These are phyloP conservation scores for Chamaetylas fuelleborni DNA, from an alignment of 2,113 vertebrate genomes.

Conservation along the genomic window DNA sequence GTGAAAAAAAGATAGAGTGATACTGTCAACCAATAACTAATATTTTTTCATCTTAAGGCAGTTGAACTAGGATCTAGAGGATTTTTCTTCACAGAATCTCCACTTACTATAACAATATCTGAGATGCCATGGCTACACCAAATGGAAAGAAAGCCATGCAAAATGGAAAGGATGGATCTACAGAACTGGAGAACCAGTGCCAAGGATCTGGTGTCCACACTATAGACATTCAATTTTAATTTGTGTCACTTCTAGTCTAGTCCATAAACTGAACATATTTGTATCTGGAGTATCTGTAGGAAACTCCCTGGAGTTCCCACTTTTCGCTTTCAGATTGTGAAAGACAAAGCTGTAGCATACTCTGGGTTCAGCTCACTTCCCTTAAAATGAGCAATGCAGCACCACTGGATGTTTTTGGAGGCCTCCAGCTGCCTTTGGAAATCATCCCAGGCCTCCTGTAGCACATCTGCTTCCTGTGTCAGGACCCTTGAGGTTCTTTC, in stretches of 20 bases:
- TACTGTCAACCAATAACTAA: neutral
- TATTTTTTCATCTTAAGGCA: neutral
- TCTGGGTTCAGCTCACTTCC: neutral
- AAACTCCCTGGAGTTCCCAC: neutral
- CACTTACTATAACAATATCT: neutral
- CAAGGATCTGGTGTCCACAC: neutral
- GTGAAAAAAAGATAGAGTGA: neutral
- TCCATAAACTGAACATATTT: neutral
- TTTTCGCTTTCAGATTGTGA: neutral
- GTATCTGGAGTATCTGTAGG: neutral
- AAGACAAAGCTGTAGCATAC: neutral
- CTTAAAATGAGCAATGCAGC: neutral
- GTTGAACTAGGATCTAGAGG: neutral
- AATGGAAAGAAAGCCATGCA: neutral
- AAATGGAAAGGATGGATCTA: neutral
- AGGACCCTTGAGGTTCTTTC: neutral
- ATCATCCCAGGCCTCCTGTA: neutral
- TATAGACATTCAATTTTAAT: neutral
- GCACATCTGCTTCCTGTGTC: neutral
- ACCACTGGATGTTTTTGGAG: neutral
- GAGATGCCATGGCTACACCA: neutral
- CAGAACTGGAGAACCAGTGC: neutral
- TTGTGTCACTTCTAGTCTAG: neutral
- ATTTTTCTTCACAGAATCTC: neutral
- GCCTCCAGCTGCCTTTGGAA: neutral